Percentiles rank a stretch among this genome's conserved stretches.
These are phyloP conservation scores for Gambusia holbrooki DNA, from an alignment of 2,113 vertebrate species.

Conservation along the genomic window DNA sequence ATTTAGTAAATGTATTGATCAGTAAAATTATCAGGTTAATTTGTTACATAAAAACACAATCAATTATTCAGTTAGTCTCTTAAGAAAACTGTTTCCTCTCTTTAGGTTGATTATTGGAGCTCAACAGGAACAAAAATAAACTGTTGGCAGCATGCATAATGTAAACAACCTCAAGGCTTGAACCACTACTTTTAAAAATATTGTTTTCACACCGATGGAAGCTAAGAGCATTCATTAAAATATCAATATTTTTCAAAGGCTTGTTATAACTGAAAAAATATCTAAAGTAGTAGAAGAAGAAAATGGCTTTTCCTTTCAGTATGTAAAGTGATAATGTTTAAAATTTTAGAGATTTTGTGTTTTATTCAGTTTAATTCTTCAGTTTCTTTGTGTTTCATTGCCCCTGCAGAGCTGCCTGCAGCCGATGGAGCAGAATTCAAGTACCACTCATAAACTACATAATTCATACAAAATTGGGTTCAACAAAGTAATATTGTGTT, in stretches of 20 bases:
- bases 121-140: neutral
- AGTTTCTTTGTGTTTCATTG: too few species aligned
- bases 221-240: neutral
- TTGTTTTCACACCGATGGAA: neutral
- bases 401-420: too few species aligned
- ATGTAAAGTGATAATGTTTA: too few species aligned
- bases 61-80: constrained; percentile 24
- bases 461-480: neutral
- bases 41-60: neutral
- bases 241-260: neutral
- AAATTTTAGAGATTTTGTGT: too few species aligned
- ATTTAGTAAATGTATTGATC: constrained; percentile 29
- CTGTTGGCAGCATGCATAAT: constrained; percentile 19
- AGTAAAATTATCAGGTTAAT: neutral
- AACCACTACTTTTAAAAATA: neutral
- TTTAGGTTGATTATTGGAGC: constrained; percentile 28
- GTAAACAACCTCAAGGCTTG: neutral
- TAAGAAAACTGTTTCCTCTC: constrained; percentile 29
- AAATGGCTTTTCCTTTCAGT: too few species aligned
- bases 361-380: too few species aligned
- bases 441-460: neutral
- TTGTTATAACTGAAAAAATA: neutral
- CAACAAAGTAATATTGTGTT: neutral
- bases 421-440: too few species aligned
- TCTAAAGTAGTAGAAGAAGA: too few species aligned